Conservation (phyloP, 2,113 vertebrate genomes). For the Albula goreensis region DNA sequence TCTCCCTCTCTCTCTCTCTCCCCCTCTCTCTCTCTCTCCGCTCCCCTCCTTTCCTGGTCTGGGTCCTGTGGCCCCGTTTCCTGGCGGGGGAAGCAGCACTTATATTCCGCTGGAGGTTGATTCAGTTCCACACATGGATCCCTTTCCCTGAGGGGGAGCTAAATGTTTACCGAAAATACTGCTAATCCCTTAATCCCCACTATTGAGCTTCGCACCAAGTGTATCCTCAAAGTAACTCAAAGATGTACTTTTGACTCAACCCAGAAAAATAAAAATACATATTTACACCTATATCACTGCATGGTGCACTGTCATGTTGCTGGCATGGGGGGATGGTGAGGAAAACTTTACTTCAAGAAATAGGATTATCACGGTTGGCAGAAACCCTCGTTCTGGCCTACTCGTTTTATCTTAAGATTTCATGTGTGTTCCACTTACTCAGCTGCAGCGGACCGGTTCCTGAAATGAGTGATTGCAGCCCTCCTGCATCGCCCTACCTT, state of each 20-base stretch:
- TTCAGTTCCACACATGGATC: background rate
- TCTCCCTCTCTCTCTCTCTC: too few relatives aligned
- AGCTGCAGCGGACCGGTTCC: background rate
- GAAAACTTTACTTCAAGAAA: background rate
- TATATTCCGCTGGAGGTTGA: background rate
- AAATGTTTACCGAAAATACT: conserved; percentile 2
- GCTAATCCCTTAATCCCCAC: background rate
- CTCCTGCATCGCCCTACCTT: too few relatives aligned
- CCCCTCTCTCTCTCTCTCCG: background rate
- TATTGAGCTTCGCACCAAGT: background rate
- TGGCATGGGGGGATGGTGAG: background rate
- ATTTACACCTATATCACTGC: too few relatives aligned
- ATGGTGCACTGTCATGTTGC: background rate
- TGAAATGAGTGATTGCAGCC: too few relatives aligned
- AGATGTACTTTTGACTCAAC: background rate
- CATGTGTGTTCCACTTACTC: background rate
- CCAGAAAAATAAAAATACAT: background rate
- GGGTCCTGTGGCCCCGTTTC: background rate
- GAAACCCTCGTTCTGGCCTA: background rate
- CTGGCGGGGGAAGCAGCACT: background rate
- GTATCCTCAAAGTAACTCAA: background rate
- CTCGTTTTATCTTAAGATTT: background rate
- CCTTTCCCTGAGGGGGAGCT: background rate
- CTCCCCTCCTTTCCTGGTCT: background rate
- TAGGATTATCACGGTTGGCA: background rate